Evolutionary conservation across 2,113 vertebrate species (phyloP).

Genomic region (Chaenocephalus aceratus): DNA sequence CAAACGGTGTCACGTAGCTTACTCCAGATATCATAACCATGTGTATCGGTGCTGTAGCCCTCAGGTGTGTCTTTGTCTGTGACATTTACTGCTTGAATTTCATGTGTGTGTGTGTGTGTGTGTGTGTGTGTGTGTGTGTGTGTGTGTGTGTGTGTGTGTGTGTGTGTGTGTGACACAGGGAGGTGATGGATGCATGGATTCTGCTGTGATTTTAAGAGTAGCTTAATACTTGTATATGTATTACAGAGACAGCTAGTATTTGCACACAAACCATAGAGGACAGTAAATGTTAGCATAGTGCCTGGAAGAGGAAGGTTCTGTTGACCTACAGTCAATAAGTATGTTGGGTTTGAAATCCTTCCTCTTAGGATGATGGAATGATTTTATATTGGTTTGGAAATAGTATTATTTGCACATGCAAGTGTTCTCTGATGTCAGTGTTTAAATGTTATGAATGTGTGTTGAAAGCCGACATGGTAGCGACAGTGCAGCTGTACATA

Average conservation of each 20-base stretch:
- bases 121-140: slow-evolving; percentile 25
- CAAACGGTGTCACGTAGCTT: no score
- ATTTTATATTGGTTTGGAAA: slow-evolving; percentile 35
- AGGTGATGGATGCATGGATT: slow-evolving; percentile 34
- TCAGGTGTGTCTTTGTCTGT: no score
- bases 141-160: slow-evolving; percentile 40
- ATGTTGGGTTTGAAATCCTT: slow-evolving; percentile 34
- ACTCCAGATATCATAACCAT: no score
- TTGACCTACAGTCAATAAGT: slow-evolving; percentile 30
- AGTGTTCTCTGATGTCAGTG: not conserved
- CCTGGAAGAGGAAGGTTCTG: slow-evolving; percentile 35
- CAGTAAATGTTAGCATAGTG: slow-evolving; percentile 44
- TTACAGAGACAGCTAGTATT: slow-evolving; percentile 41
- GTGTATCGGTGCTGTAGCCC: no score
- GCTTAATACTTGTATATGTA: slow-evolving; percentile 41
- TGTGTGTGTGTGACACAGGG: slow-evolving; percentile 26
- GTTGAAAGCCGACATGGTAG: not conserved
- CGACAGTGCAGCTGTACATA: not conserved
- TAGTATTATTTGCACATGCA: not conserved
- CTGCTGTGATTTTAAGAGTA: slow-evolving; percentile 36
- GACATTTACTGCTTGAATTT: no score
- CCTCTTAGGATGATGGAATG: not conserved
- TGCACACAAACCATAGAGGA: slow-evolving; percentile 52
- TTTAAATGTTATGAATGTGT: not conserved
- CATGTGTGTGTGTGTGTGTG: slow-evolving; percentile 22